These are phyloP conservation scores for Agrypnus murinus DNA, from an alignment of 2,888 invertebrate species.

Conservation along the genomic window DNA sequence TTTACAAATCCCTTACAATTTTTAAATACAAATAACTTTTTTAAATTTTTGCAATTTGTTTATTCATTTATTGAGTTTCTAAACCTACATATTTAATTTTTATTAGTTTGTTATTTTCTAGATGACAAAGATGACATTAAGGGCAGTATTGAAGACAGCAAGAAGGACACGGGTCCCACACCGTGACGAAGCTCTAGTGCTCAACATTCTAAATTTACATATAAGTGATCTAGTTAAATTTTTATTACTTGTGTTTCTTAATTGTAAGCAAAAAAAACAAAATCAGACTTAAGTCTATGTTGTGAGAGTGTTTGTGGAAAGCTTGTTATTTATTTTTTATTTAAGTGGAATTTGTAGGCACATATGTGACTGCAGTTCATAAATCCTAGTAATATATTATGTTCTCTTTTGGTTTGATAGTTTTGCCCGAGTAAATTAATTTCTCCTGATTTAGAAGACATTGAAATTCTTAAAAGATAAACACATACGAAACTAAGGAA, in stretches of 20 bases:
- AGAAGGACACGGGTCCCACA: constrained; percentile 79
- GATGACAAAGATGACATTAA: constrained; percentile 79
- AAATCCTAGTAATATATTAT: not conserved
- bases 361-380: no score
- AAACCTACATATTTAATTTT: no score
- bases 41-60: no score
- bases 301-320: constrained; percentile 22
- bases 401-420: no score
- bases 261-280: constrained; percentile 14
- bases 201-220: constrained; percentile 60
- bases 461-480: not conserved
- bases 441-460: no score
- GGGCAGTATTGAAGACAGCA: constrained; percentile 77
- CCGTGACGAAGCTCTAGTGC: constrained; percentile 74
- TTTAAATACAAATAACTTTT: no score
- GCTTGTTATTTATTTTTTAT: constrained; percentile 24
- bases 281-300: constrained; percentile 7
- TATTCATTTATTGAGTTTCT: no score
- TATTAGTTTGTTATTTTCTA: constrained; percentile 61
- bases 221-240: constrained; percentile 45
- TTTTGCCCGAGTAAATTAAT: no score
- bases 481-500: no score
- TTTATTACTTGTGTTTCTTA: constrained; percentile 9
- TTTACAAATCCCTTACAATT: no score
- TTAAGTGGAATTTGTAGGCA: not conserved